A percentile compares a stretch with the other conserved stretches of the same genome.
These are phyloP conservation scores for Neuroscelio doddi DNA, from an alignment of 2,888 invertebrate species.

Conservation along the genomic window DNA sequence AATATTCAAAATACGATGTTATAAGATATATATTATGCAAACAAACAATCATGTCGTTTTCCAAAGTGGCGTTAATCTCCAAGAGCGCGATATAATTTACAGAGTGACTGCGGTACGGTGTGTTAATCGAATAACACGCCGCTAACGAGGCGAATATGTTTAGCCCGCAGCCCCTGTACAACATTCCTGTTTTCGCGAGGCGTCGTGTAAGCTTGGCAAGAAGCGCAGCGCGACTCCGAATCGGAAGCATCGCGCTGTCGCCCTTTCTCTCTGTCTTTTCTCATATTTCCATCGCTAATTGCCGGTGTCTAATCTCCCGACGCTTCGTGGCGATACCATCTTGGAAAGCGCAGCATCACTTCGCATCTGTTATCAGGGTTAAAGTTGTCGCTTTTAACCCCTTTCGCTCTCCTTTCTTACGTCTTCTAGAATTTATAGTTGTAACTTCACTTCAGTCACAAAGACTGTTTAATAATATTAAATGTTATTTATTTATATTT, in stretches of 20 bases:
- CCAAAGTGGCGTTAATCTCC: slow-evolving; percentile 7
- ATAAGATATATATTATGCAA: not conserved
- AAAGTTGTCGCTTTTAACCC: slow-evolving; percentile 41
- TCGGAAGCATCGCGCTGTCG: slow-evolving; percentile 7
- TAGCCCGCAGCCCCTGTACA: slow-evolving; percentile 38
- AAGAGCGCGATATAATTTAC: slow-evolving; percentile 48
- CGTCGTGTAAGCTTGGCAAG: slow-evolving; percentile 11
- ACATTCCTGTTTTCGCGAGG: not conserved
- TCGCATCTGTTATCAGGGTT: slow-evolving; percentile 51
- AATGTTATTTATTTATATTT: too few species aligned
- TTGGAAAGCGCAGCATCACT: slow-evolving; percentile 22
- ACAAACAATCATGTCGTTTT: slow-evolving; percentile 9
- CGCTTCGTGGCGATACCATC: slow-evolving; percentile 17
- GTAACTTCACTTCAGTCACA: too few species aligned
- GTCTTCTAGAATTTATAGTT: too few species aligned
- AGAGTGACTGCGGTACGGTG: slow-evolving; percentile 49
- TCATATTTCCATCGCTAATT: slow-evolving; percentile 55
- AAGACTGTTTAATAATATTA: too few species aligned
- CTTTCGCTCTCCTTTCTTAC: slow-evolving; percentile 13
- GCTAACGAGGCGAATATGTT: slow-evolving; percentile 55
- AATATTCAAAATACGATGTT: too few species aligned
- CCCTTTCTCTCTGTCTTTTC: slow-evolving; percentile 23
- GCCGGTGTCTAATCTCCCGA: slow-evolving; percentile 51
- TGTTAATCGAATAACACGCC: slow-evolving; percentile 57
- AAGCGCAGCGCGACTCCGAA: slow-evolving; percentile 7